Evolutionary conservation across 2,888 invertebrate species (phyloP).

Genomic region (Drosophila robusta): DNA sequence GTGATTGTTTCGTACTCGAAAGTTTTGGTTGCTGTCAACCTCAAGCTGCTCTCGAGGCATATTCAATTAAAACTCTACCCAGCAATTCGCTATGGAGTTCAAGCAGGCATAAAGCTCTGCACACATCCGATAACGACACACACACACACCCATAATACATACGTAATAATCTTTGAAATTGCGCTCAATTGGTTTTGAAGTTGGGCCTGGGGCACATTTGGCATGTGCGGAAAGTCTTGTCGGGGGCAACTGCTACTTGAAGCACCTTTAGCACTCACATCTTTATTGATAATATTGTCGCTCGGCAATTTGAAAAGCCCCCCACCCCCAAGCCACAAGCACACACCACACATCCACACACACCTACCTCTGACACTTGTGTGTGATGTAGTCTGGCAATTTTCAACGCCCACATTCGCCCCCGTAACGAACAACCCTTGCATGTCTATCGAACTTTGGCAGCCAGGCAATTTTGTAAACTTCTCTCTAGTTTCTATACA

Average conservation of each 20-base stretch:
- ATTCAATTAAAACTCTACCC: constrained; percentile 60
- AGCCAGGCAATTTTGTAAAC: constrained; percentile 67
- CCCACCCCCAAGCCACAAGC: constrained; percentile 11
- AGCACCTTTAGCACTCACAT: constrained; percentile 53
- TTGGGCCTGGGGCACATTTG: constrained; percentile 62
- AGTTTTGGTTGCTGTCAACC: background rate
- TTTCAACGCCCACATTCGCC: constrained; percentile 11
- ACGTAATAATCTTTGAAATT: constrained; percentile 77
- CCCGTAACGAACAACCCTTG: constrained; percentile 34
- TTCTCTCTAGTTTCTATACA: constrained; percentile 33
- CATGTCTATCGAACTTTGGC: constrained; percentile 59
- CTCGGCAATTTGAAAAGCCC: constrained; percentile 54
- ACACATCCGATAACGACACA: constrained; percentile 44
- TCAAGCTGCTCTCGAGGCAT: constrained; percentile 14
- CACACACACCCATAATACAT: constrained; percentile 37
- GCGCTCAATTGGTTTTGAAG: constrained; percentile 75
- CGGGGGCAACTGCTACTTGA: constrained; percentile 40
- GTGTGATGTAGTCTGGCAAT: constrained; percentile 40
- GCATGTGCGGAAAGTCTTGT: constrained; percentile 31
- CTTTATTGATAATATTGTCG: constrained; percentile 65
- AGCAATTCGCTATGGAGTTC: constrained; percentile 66
- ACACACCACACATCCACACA: constrained; percentile 14
- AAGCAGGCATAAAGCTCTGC: constrained; percentile 69
- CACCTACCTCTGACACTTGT: constrained; percentile 19
- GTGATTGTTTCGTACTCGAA: too few species aligned